Conservation (phyloP, 2,113 vertebrate species). For the Ictalurus furcatus region DNA sequence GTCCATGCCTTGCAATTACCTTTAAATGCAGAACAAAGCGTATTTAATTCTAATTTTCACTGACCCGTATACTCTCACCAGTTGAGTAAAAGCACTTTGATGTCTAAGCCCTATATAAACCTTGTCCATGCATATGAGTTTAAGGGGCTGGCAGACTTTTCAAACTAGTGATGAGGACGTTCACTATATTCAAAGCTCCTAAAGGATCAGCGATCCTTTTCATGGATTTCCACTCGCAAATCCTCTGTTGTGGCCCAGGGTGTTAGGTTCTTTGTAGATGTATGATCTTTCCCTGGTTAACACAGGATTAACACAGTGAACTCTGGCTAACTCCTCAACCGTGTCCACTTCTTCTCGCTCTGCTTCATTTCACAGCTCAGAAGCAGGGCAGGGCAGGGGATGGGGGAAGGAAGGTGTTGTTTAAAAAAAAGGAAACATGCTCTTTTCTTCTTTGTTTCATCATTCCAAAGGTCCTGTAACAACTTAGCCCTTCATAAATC, state of each 20-base stretch:
- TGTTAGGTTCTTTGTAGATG: slow-evolving; percentile 55
- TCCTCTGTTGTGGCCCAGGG: not conserved
- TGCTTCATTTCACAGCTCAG: slow-evolving; percentile 47
- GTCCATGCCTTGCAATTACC: slow-evolving; percentile 36
- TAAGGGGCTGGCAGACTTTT: not conserved
- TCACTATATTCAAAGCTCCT: slow-evolving; percentile 23
- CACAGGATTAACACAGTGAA: slow-evolving; percentile 58
- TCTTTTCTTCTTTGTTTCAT: slow-evolving; percentile 28
- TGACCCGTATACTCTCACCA: not conserved
- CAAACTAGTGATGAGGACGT: not conserved
- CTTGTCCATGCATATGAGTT: not conserved
- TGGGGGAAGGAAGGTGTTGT: not conserved
- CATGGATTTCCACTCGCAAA: slow-evolving; percentile 28
- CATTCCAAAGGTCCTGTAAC: not conserved
- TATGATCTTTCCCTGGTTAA: slow-evolving; percentile 50
- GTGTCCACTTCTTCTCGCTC: slow-evolving; percentile 41
- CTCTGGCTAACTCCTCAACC: slow-evolving; percentile 49
- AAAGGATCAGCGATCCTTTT: slow-evolving; percentile 27
- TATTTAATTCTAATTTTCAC: slow-evolving; percentile 31
- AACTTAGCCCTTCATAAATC: slow-evolving; percentile 36
- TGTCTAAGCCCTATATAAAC: slow-evolving; percentile 11
- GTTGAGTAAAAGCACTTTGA: not conserved
- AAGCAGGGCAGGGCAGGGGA: not conserved
- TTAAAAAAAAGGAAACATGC: not conserved
- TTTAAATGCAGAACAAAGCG: slow-evolving; percentile 43